Percentiles rank a stretch among this genome's conserved stretches.
Evolutionary conservation across 2,113 vertebrate species (phyloP).

Genomic region (Pomatorhinus ruficollis): DNA sequence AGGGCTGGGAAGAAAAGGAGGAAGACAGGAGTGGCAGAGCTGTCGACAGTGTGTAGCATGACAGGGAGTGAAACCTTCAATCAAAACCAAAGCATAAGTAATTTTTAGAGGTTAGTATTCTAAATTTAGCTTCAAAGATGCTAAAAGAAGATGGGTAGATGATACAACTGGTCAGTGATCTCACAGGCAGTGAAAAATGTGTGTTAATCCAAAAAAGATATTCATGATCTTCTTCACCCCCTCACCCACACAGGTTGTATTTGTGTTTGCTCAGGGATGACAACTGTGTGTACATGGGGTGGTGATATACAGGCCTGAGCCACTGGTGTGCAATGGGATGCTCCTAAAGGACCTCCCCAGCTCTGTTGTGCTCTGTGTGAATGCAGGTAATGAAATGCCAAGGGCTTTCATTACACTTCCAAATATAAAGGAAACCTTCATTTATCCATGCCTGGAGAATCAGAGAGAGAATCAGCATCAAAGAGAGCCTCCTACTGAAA

Average conservation of each 20-base stretch:
- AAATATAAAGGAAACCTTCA: neutral
- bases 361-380: neutral
- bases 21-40: neutral
- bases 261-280: neutral
- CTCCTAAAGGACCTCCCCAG: neutral
- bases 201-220: fast-evolving
- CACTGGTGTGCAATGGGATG: neutral
- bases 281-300: fast-evolving
- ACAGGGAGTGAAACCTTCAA: neutral
- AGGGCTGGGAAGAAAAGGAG: neutral
- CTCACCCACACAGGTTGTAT: neutral
- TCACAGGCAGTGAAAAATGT: neutral
- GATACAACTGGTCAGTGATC: neutral
- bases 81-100: neutral
- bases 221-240: neutral
- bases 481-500: conserved; percentile 6
- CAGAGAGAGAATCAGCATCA: conserved; percentile 15
- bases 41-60: neutral
- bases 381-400: neutral
- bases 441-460: conserved; percentile 7
- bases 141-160: neutral
- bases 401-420: neutral
- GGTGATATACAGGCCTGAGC: neutral
- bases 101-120: neutral
- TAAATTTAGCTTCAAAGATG: neutral